A percentile compares a stretch with the other conserved stretches of the same genome.
Conservation (phyloP, 1,140 invertebrate genomes). For the Dendroctonus ponderosae region DNA sequence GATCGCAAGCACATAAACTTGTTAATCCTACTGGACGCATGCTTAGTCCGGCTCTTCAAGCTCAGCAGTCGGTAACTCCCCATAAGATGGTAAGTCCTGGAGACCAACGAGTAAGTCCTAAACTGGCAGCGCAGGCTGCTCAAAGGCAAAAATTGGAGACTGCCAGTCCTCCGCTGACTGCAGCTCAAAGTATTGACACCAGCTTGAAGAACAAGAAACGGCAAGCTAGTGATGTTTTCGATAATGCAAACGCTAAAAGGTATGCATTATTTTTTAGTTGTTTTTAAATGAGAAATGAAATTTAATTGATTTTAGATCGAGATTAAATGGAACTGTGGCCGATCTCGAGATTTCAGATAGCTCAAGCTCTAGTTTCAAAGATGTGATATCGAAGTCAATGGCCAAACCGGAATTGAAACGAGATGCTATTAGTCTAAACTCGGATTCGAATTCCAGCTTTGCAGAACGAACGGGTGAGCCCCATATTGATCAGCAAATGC, state of each 20-base stretch:
- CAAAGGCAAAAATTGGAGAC: constrained; percentile 1
- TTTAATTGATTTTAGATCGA: constrained; percentile 27
- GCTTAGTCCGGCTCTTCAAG: background rate
- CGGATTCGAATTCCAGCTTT: constrained; percentile 50
- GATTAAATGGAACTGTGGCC: constrained; percentile 41
- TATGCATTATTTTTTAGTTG: constrained; percentile 10
- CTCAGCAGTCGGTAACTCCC: background rate
- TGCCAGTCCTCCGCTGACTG: constrained; percentile 19
- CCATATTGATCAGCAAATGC: constrained; percentile 42
- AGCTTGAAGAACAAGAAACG: constrained; percentile 35
- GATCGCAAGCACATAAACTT: background rate
- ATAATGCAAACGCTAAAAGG: constrained; percentile 33
- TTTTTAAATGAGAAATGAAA: background rate
- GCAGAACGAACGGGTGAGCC: constrained; percentile 41
- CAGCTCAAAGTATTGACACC: constrained; percentile 26
- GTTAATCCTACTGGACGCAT: background rate
- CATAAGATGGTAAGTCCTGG: constrained; percentile 14
- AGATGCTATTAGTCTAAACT: constrained; percentile 46
- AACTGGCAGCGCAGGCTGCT: constrained; percentile 5
- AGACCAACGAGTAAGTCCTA: constrained; percentile 15
- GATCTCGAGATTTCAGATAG: constrained; percentile 48
- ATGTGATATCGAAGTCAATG: constrained; percentile 36
- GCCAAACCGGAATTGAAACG: constrained; percentile 29
- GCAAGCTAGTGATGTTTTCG: constrained; percentile 29
- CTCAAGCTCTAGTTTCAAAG: constrained; percentile 50